phyloP scores from a whole-genome alignment of 2,113 vertebrate species.

The Malurus cyaneus region DNA sequence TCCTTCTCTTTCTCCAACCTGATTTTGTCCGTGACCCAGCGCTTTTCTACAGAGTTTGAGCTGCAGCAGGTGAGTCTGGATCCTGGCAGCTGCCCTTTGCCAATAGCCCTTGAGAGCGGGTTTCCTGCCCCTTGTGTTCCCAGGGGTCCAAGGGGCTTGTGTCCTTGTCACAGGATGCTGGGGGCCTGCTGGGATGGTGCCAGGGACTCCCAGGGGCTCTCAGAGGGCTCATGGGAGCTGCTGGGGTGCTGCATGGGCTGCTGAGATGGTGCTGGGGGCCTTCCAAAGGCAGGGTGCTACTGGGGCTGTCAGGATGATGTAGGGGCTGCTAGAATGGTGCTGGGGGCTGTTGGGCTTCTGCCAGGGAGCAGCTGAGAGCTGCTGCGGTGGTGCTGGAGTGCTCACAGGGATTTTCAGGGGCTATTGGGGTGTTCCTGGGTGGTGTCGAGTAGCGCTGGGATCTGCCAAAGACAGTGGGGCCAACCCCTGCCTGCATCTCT shows the following conservation, averaged over 20 bases:
- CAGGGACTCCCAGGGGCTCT: neutral
- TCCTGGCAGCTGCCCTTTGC: neutral
- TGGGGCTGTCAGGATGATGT: neutral
- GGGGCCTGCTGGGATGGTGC: neutral
- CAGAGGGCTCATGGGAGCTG: neutral
- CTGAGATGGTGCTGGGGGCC: neutral
- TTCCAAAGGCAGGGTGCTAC: neutral
- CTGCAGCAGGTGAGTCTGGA: constrained; percentile 81
- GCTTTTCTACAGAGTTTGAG: constrained; percentile 81
- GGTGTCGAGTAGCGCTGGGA: neutral
- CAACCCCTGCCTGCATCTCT: fast-evolving
- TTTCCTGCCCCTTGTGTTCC: neutral
- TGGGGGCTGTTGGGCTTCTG: neutral
- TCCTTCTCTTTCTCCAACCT: constrained; percentile 87
- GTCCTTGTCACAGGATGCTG: neutral
- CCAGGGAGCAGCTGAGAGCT: neutral
- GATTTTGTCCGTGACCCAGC: constrained; percentile 71
- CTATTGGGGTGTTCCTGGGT: neutral
- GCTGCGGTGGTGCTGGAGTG: neutral
- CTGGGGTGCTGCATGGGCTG: neutral
- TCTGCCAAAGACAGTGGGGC: neutral
- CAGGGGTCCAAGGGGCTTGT: neutral
- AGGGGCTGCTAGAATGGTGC: neutral
- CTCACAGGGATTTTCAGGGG: neutral
- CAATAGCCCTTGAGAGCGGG: neutral